These are phyloP conservation scores for Synaphobranchus kaupii DNA, from an alignment of 2,797 vertebrate species.

Conservation along the genomic window DNA sequence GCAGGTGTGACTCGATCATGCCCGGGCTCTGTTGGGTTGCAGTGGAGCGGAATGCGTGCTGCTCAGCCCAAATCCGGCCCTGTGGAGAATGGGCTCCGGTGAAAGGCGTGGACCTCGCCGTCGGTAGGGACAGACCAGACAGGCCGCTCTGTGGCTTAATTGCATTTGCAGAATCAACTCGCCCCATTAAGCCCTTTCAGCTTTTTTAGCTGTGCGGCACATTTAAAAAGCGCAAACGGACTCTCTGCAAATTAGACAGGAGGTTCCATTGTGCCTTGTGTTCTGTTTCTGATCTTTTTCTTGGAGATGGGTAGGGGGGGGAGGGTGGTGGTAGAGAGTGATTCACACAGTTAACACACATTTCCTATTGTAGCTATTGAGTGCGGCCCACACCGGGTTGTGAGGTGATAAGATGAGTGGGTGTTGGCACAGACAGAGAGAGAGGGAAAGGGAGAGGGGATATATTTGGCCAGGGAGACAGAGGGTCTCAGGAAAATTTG, in stretches of 20 bases:
- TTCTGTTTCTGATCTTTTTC: slow-evolving; percentile 52
- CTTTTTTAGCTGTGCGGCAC: slow-evolving; percentile 25
- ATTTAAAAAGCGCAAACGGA: slow-evolving; percentile 45
- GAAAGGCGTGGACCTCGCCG: background rate
- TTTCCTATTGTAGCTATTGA: background rate
- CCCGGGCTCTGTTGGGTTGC: background rate
- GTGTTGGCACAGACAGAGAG: slow-evolving; percentile 23
- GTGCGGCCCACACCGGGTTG: background rate
- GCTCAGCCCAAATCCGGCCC: background rate
- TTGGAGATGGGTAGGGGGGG: background rate
- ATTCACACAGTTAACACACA: slow-evolving; percentile 14
- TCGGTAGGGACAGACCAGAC: background rate
- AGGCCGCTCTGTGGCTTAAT: slow-evolving; percentile 35
- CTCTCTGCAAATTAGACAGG: slow-evolving; percentile 42
- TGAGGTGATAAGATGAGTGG: slow-evolving; percentile 30
- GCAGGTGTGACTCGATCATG: background rate
- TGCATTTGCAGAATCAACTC: slow-evolving; percentile 36
- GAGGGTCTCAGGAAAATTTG: background rate
- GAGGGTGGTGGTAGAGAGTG: background rate
- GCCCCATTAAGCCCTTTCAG: slow-evolving; percentile 51
- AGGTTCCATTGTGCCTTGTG: slow-evolving; percentile 55
- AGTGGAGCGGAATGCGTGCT: background rate
- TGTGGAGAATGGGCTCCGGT: background rate
- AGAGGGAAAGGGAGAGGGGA: background rate
- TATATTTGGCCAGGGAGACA: background rate